phyloP scores from a whole-genome alignment of 2,113 vertebrate species.

The Halichoeres trimaculatus region DNA sequence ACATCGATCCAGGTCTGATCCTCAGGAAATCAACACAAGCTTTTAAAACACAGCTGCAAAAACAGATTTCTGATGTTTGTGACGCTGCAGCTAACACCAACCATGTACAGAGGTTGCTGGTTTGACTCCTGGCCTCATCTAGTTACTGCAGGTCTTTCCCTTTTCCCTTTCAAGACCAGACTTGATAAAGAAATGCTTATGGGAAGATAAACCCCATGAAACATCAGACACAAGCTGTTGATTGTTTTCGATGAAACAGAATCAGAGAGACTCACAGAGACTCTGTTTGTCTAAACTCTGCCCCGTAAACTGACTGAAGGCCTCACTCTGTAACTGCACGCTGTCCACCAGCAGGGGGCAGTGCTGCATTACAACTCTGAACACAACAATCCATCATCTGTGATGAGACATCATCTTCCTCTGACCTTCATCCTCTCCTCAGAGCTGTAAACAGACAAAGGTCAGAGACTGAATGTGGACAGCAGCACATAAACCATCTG shows the following conservation, averaged over 20 bases:
- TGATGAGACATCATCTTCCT: not conserved
- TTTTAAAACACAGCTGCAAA: not conserved
- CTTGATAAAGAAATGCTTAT: no score
- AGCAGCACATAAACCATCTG: not conserved
- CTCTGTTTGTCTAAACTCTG: no score
- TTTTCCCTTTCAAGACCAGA: no score
- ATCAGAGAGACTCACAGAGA: no score
- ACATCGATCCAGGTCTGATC: conserved; percentile 30
- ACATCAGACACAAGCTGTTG: no score
- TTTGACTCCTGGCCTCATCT: no score
- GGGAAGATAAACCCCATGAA: no score
- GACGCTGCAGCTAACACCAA: not conserved
- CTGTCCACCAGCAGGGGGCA: not conserved
- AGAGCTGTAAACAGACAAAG: not conserved
- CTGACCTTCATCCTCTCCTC: not conserved
- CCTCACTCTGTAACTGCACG: no score
- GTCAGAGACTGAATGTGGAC: not conserved
- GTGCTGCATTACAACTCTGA: not conserved
- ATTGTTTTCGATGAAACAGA: no score
- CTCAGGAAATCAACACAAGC: conserved; percentile 13
- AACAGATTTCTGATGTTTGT: not conserved
- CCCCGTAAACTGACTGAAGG: not conserved
- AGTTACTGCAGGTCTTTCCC: no score
- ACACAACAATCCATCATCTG: not conserved
- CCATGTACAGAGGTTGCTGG: no score